These are phyloP conservation scores for Mesitornis unicolor DNA, from an alignment of 2,113 vertebrate species.

Conservation along the genomic window DNA sequence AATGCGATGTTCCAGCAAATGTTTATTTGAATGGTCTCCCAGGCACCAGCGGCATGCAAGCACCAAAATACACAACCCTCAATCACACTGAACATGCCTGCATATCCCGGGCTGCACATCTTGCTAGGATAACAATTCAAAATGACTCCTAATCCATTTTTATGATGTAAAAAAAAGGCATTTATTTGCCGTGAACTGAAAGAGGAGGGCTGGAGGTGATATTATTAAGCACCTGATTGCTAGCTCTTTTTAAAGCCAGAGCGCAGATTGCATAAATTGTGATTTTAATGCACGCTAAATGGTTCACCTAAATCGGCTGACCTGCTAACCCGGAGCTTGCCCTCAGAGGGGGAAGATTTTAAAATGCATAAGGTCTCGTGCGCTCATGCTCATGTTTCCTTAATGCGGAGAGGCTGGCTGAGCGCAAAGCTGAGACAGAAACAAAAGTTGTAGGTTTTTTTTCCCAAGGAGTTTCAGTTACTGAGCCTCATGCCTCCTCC, in stretches of 20 bases:
- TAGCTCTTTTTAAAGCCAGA: not conserved
- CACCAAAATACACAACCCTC: not conserved
- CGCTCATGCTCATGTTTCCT: not conserved
- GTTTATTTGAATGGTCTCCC: constrained; percentile 22
- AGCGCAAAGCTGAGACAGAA: not conserved
- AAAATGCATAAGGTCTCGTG: not conserved
- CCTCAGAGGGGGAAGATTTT: not conserved
- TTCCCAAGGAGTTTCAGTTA: not conserved
- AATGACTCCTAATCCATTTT: constrained; percentile 25
- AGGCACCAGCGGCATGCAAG: not conserved
- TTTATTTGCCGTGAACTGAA: constrained; percentile 12
- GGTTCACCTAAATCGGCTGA: not conserved
- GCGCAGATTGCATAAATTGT: not conserved
- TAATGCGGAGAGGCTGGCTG: not conserved
- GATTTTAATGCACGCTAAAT: not conserved
- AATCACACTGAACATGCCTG: not conserved
- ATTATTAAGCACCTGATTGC: constrained; percentile 38
- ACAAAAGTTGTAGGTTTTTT: not conserved
- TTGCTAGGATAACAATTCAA: not conserved
- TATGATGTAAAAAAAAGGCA: not conserved
- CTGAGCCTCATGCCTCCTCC: not conserved
- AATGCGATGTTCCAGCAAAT: not conserved
- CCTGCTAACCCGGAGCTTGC: not conserved
- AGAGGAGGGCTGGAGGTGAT: not conserved
- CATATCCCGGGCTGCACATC: not conserved